phyloP scores from a whole-genome alignment of 2,888 invertebrate genomes.

The Zeuzera pyrina region DNA sequence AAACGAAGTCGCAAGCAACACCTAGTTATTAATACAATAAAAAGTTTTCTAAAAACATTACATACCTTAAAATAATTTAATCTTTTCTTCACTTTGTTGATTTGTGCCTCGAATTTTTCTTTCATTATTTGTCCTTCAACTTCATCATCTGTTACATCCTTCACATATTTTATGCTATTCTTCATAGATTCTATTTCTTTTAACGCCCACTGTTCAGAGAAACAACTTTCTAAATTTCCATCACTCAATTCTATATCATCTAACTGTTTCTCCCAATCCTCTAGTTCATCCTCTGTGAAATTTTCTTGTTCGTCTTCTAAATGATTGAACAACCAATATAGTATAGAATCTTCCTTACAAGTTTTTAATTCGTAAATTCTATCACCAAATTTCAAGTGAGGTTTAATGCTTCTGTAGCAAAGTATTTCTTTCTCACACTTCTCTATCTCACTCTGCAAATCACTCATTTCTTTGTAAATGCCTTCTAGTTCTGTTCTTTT shows the following conservation, averaged over 20 bases:
- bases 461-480: constrained; percentile 44
- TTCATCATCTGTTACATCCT: constrained; percentile 36
- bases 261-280: constrained; percentile 35
- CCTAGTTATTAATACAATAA: too few species aligned
- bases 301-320: constrained; percentile 17
- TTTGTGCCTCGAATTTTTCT: constrained; percentile 34
- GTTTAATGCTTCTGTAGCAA: constrained; percentile 36
- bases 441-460: constrained; percentile 48
- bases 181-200: constrained; percentile 48
- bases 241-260: constrained; percentile 21
- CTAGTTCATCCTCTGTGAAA: constrained; percentile 18
- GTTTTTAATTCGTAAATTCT: constrained; percentile 29
- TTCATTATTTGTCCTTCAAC: constrained; percentile 33
- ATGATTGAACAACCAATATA: constrained; percentile 48
- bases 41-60: constrained; percentile 2
- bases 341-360: constrained; percentile 39
- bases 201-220: constrained; percentile 45
- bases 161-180: constrained; percentile 43
- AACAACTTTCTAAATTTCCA: constrained; percentile 38
- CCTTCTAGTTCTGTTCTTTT: constrained; percentile 43
- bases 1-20: too few species aligned
- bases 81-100: constrained; percentile 33
- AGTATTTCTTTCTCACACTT: constrained; percentile 51
- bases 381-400: constrained; percentile 28
- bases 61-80: constrained; percentile 49